Percentiles rank a stretch among this genome's conserved stretches.
These are phyloP conservation scores for Laspeyria flexula DNA, from an alignment of 2,888 invertebrate genomes.

Conservation along the genomic window DNA sequence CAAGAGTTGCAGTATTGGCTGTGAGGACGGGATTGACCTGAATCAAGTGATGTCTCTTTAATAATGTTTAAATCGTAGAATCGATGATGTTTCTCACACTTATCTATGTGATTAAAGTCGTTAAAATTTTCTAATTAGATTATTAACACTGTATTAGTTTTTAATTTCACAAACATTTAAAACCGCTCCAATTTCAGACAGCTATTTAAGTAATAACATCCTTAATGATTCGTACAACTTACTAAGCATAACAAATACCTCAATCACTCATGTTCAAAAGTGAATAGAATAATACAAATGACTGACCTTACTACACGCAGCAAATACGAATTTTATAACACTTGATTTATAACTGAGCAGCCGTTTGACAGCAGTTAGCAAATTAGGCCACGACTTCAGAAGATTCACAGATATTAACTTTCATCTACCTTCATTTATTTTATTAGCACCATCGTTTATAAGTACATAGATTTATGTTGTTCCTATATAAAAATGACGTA, in stretches of 20 bases:
- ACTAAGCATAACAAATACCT: background rate
- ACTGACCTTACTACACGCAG: background rate
- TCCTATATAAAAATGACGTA: slow-evolving; percentile 73
- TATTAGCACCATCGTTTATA: slow-evolving; percentile 70
- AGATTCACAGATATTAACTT: slow-evolving; percentile 59
- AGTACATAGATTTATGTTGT: slow-evolving; percentile 76
- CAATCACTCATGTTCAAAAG: background rate
- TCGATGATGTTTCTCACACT: too few relatives aligned
- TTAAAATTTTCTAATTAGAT: too few relatives aligned
- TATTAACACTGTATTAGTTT: too few relatives aligned
- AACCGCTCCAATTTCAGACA: too few relatives aligned
- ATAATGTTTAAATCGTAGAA: too few relatives aligned
- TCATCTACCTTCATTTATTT: slow-evolving; percentile 55
- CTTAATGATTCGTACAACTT: background rate
- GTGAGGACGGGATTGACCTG: too few relatives aligned
- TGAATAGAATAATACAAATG: background rate
- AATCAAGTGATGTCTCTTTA: too few relatives aligned
- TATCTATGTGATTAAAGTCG: too few relatives aligned
- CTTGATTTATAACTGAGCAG: slow-evolving; percentile 29
- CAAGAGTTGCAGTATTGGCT: too few relatives aligned
- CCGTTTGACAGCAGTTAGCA: slow-evolving; percentile 23
- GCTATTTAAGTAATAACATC: background rate
- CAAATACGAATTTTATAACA: slow-evolving; percentile 10
- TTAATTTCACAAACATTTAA: too few relatives aligned
- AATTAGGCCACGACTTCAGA: slow-evolving; percentile 41